Base-by-base conservation (phyloP, 2,888 invertebrate genomes). In the Harpalus rubripes region DNA sequence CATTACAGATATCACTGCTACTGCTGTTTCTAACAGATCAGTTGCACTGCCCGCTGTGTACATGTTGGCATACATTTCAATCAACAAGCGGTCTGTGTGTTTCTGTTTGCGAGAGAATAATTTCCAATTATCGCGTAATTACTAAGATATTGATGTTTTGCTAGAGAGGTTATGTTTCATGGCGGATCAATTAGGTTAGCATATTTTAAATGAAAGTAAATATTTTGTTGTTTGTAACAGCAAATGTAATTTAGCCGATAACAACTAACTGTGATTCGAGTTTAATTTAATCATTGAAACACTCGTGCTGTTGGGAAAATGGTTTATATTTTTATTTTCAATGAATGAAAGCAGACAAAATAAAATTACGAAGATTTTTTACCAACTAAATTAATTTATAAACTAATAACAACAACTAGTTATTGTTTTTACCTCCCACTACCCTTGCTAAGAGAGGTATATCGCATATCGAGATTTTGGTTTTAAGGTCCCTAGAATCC, bases 1-100 rank as follows among this genome's bases (percentile, higher is more conserved):
- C 68, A 68, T 68, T 41, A 68, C 63, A 10, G 68, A 68, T 68
- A 68, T 68, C 68, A n/a, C n/a, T 68, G 68, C 68, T 68, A n/a
- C n/a, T 68, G 68, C 68, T 68, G 68, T 68, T 68, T 68, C n/a
- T n/a, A 68, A 39, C 68, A 68, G 32, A 68, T 68, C 68, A 68
- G 39, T 39, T 68, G 68, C 68, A 39, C 32, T 68, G 68, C n/a
- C 68, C 68, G 15, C 68, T n/a, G 65, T n/a, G 65, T 32, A n/a
- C 15, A 39, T 15, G 59, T 15, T 15, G 59, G 18, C 32, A 15
- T 39, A 12, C 15, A 39, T 68, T 68, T 68, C 39, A 68, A 39
- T 68, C 68, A 68, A 68, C 32, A 68, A 32, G 32, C 32, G 32
- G 32, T 32, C 59, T 15, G 59, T 15, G 0, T 59, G 59, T 59